Percentiles rank a stretch among this genome's conserved stretches.
Conservation (phyloP, 1,140 invertebrate genomes). For the Leptinotarsa texana region DNA sequence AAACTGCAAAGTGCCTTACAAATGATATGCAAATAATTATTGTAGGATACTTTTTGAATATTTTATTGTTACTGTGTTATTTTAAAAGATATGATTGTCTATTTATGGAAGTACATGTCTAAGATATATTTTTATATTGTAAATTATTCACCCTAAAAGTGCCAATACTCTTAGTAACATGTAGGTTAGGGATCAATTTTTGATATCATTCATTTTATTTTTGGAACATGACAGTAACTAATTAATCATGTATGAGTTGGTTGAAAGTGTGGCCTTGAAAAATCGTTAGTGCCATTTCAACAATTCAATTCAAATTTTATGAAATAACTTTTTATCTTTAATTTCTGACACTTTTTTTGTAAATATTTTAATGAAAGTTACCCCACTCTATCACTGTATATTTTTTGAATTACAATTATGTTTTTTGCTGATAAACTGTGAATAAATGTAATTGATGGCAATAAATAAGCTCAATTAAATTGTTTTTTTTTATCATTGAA, state of each 20-base stretch:
- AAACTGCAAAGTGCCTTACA: slow-evolving; percentile 10
- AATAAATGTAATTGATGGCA: slow-evolving; percentile 24
- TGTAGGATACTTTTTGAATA: neutral
- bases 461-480: neutral
- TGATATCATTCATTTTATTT: neutral
- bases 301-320: neutral
- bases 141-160: slow-evolving; percentile 24
- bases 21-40: neutral
- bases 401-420: slow-evolving; percentile 15
- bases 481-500: too few relatives aligned
- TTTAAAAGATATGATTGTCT: slow-evolving; percentile 12
- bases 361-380: slow-evolving; percentile 20
- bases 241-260: neutral
- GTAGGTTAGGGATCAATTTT: slow-evolving; percentile 5
- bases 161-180: slow-evolving; percentile 26
- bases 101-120: slow-evolving; percentile 18
- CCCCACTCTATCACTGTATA: slow-evolving; percentile 7
- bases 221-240: neutral
- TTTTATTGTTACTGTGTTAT: slow-evolving; percentile 12
- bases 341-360: slow-evolving; percentile 7
- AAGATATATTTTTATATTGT: slow-evolving; percentile 29
- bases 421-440: slow-evolving; percentile 17
- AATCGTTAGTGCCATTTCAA: neutral
- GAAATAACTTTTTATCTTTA: neutral
- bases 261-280: neutral